These are phyloP conservation scores for Drosophila leonis DNA, from an alignment of 2,888 invertebrate genomes.

Conservation along the genomic window DNA sequence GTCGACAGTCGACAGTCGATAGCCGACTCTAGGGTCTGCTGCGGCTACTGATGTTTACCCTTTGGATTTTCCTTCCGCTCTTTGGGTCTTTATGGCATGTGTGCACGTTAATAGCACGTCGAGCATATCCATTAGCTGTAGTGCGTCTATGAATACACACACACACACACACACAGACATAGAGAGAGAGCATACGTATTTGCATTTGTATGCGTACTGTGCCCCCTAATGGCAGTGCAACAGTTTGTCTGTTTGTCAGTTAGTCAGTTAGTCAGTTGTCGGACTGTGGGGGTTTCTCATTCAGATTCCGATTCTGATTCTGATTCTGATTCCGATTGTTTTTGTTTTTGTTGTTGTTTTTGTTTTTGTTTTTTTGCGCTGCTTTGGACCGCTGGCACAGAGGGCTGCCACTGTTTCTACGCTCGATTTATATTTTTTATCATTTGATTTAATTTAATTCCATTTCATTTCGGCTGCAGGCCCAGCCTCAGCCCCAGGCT, in stretches of 20 bases:
- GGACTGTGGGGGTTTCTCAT: slow-evolving; percentile 54
- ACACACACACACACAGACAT: background rate
- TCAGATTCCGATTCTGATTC: slow-evolving; percentile 49
- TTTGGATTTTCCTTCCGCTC: slow-evolving; percentile 58
- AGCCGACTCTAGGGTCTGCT: slow-evolving; percentile 15
- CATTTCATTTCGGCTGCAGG: slow-evolving; percentile 72
- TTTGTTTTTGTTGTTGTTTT: slow-evolving; percentile 24
- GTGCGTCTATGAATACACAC: slow-evolving; percentile 28
- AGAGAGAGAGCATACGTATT: background rate
- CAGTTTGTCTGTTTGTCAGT: slow-evolving; percentile 43
- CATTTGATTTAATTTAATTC: slow-evolving; percentile 84
- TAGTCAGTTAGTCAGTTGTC: slow-evolving; percentile 42
- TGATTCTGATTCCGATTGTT: slow-evolving; percentile 53
- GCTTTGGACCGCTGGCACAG: slow-evolving; percentile 60
- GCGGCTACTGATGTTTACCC: slow-evolving; percentile 37
- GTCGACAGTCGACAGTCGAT: background rate
- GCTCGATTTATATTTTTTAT: slow-evolving; percentile 82
- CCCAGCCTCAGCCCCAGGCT: slow-evolving; percentile 38
- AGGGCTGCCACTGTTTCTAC: slow-evolving; percentile 79
- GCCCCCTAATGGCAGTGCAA: slow-evolving; percentile 50
- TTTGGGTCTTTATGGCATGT: slow-evolving; percentile 40
- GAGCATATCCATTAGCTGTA: slow-evolving; percentile 45
- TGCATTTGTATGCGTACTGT: slow-evolving; percentile 21
- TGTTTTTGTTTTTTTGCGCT: slow-evolving; percentile 22
- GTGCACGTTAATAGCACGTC: slow-evolving; percentile 33